Conservation (phyloP, 2,888 invertebrate genomes). For the Oligia fasciuncula region DNA sequence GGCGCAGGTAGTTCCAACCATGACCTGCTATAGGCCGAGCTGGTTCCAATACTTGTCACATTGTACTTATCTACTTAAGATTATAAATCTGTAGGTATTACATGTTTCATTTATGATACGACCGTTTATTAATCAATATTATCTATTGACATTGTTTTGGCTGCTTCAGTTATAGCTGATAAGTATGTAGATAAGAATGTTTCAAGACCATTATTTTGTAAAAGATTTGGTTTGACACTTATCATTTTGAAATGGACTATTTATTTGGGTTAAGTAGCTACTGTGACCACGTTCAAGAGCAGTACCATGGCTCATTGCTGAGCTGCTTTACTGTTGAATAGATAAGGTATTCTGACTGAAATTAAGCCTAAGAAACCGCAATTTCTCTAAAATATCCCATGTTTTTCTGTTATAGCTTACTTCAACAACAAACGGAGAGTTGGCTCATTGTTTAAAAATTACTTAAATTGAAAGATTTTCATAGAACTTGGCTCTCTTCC, state of each 20-base stretch:
- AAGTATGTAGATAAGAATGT: constrained; percentile 36
- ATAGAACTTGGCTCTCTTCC: neutral
- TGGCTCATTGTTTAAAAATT: neutral
- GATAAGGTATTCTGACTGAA: neutral
- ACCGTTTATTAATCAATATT: neutral
- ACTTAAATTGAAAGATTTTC: neutral
- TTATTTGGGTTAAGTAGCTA: constrained; percentile 43
- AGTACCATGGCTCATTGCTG: no score
- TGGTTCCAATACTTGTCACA: neutral
- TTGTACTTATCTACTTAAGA: constrained; percentile 1
- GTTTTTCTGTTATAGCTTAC: neutral
- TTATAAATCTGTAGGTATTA: neutral
- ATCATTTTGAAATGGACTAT: constrained; percentile 26
- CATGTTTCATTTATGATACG: neutral
- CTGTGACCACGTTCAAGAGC: constrained; percentile 10
- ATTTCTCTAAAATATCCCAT: neutral
- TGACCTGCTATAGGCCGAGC: neutral
- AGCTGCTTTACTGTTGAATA: neutral
- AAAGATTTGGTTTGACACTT: neutral
- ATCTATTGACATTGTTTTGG: constrained; percentile 22
- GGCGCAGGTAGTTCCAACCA: neutral
- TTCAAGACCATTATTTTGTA: constrained; percentile 1
- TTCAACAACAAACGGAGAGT: neutral
- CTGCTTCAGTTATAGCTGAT: constrained; percentile 35
- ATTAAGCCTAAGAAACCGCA: neutral